These are phyloP conservation scores for Odontamblyopus rebecca DNA, from an alignment of 2,797 vertebrate species.

Conservation along the genomic window DNA sequence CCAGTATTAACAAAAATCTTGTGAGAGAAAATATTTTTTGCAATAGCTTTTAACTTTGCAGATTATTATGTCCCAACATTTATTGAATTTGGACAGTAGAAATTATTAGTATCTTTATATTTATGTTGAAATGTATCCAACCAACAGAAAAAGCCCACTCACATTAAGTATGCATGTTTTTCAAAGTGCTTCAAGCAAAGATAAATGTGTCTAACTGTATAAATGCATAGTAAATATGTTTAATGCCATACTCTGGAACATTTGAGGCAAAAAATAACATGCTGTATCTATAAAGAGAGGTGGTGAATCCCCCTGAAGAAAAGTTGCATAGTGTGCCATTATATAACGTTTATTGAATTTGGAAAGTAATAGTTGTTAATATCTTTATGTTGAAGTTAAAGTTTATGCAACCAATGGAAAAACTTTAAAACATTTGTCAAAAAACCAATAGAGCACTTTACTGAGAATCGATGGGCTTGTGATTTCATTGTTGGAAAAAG, in stretches of 20 bases:
- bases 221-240: too few species aligned
- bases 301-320: too few species aligned
- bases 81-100: neutral
- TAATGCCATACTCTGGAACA: too few species aligned
- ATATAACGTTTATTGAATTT: neutral
- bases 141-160: slow-evolving; percentile 8
- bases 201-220: too few species aligned
- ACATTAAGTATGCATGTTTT: too few species aligned
- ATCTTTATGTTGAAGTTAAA: slow-evolving; percentile 17
- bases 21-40: neutral
- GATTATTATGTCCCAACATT: too few species aligned
- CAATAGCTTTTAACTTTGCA: neutral
- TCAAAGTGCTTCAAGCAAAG: too few species aligned
- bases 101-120: slow-evolving; percentile 9
- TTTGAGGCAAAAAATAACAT: too few species aligned
- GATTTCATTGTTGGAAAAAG: slow-evolving; percentile 45
- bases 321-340: neutral
- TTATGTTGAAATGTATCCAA: slow-evolving; percentile 22
- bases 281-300: too few species aligned
- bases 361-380: neutral
- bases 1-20: too few species aligned
- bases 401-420: slow-evolving; percentile 23
- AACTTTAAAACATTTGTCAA: slow-evolving; percentile 34
- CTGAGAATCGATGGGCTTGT: slow-evolving; percentile 36
- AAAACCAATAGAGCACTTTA: slow-evolving; percentile 47